phyloP scores from a whole-genome alignment of 2,113 vertebrate species.

The Eleginops maclovinus region DNA sequence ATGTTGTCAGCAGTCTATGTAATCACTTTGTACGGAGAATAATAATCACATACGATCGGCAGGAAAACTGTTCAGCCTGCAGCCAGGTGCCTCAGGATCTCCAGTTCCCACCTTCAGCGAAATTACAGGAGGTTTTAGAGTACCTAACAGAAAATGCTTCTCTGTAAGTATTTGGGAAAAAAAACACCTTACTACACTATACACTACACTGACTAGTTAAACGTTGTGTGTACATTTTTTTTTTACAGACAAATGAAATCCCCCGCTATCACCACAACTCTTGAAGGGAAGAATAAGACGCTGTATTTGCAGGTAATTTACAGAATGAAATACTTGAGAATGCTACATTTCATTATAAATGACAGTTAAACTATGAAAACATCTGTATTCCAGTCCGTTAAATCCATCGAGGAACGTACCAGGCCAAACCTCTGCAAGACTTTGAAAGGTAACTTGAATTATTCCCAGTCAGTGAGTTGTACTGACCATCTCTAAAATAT shows the following conservation, averaged over 20 bases:
- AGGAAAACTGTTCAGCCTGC: conserved; percentile 91
- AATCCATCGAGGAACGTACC: conserved; percentile 94
- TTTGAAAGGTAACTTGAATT: conserved; percentile 87
- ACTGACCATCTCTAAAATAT: not conserved
- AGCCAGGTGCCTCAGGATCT: conserved; percentile 97
- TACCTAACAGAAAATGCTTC: conserved; percentile 94
- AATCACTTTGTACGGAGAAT: not conserved
- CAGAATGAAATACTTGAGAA: not conserved
- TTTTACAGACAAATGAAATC: conserved; percentile 96
- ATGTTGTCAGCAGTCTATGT: not conserved
- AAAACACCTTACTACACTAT: not conserved
- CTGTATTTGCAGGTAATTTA: conserved; percentile 94
- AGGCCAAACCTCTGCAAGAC: conserved; percentile 97
- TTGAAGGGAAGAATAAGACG: conserved; percentile 96
- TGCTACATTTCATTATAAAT: not conserved
- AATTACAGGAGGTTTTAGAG: conserved; percentile 95
- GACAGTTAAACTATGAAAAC: not conserved
- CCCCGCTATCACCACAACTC: conserved; percentile 96
- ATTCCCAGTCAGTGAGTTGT: not conserved
- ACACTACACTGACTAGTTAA: not conserved
- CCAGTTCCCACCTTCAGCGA: conserved; percentile 94
- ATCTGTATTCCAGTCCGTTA: conserved; percentile 78
- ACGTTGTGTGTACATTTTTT: conserved; percentile 27
- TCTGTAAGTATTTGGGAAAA: conserved; percentile 86
- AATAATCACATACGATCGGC: not conserved